Evolutionary conservation across 2,797 vertebrate genomes (phyloP).

Genomic region (Pangasius djambal): DNA sequence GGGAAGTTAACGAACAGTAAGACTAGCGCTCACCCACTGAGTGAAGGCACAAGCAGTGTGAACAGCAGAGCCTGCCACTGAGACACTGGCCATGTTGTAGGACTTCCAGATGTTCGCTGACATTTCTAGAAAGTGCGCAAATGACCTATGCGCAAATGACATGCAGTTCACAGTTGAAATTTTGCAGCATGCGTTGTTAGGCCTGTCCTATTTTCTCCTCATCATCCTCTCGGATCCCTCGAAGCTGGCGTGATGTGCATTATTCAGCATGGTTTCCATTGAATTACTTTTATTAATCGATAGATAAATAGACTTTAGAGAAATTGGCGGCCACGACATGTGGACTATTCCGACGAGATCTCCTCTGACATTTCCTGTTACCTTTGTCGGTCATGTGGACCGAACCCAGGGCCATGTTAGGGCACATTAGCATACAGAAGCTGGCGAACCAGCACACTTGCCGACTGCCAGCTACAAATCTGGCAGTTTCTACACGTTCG

Average conservation of each 20-base stretch:
- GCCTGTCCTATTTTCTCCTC: not conserved
- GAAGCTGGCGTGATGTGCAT: slow-evolving; percentile 63
- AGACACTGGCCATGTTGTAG: not conserved
- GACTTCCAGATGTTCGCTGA: not conserved
- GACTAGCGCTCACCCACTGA: not conserved
- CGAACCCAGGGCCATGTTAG: slow-evolving; percentile 73
- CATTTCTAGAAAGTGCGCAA: not conserved
- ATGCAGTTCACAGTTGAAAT: not conserved
- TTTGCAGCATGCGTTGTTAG: not conserved
- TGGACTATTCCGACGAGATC: slow-evolving; percentile 60
- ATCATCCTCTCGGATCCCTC: not conserved
- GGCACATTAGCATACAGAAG: slow-evolving; percentile 88
- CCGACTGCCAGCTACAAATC: not conserved
- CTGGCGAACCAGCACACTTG: slow-evolving; percentile 4
- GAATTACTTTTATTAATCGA: slow-evolving; percentile 77
- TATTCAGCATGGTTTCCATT: slow-evolving; percentile 75
- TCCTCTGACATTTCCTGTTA: slow-evolving; percentile 75
- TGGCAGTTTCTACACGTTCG: not conserved
- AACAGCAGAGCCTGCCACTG: not conserved
- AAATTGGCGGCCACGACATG: slow-evolving; percentile 37
- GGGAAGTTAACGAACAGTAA: slow-evolving; percentile 41
- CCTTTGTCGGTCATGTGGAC: not conserved
- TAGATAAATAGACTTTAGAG: slow-evolving; percentile 75
- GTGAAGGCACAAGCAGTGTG: not conserved
- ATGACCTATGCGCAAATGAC: slow-evolving; percentile 2